Evolutionary conservation across 2,888 invertebrate genomes (phyloP), one percentile per base, ranked within the genome.

Genomic region (Seladonia tumulorum): DNA sequence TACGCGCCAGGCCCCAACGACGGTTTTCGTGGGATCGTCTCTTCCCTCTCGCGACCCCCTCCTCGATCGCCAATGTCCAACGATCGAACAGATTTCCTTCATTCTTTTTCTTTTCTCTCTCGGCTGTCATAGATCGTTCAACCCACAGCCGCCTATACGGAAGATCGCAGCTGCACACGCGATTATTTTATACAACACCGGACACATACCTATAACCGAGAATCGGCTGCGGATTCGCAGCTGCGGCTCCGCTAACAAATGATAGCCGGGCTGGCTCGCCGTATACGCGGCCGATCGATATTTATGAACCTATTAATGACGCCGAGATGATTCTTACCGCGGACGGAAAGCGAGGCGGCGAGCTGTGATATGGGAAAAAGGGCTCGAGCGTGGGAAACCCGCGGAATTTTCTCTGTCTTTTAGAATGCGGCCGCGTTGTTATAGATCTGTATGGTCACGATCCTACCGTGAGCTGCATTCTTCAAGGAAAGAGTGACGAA

Each of bases 361-460:
- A 78, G 49, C 86, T 73, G 79, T 63, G 63, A 63, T 63, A 63
- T 63, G 63, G 63, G 63, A 63, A 63, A 63, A 63, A 63, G 63
- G 63, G 29, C 29, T 29, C 29, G 29, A 29, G 29, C 63, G 63
- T 63, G 63, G 63, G 63, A 63, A 63, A 63, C 63, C 25, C 16
- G 57, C 57, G 29, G 63, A 14, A 29, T 63, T 63, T 63, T 63
- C 63, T 63, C 63, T 16, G 60, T 63, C 63, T 16, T 35, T 35
- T 18, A 35, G 68, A 35, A 39, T 39, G 35, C 68, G 35, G 57
- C 10, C n/a, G 12, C 57, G n/a, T n/a, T 57, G 53, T n/a, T 57
- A 10, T n/a, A 2, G 53, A n/a, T 57, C 10, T 57, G 12, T 57
- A 10, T 57, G 57, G 57, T 49, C 49, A 49, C 49, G 49, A 49